phyloP scores from a whole-genome alignment of 2,113 vertebrate species.

The Malaclemys terrapin region DNA sequence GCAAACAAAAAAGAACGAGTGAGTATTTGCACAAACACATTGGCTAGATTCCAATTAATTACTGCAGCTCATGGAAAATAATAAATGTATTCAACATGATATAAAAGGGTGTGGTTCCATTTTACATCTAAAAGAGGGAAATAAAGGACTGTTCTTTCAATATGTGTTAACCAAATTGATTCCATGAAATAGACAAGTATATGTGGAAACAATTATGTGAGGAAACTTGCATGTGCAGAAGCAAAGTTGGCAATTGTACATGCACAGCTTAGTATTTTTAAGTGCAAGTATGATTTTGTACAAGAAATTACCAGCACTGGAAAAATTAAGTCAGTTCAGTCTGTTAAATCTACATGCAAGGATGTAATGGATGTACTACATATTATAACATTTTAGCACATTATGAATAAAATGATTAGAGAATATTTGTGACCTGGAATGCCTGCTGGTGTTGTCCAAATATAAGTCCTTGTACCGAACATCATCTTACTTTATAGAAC shows the following conservation, averaged over 20 bases:
- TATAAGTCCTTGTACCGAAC: neutral
- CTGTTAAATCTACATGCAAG: neutral
- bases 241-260: neutral
- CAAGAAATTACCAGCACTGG: neutral
- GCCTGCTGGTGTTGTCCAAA: neutral
- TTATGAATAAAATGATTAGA: neutral
- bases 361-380: neutral
- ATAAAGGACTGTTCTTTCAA: neutral
- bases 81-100: neutral
- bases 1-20: neutral
- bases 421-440: neutral
- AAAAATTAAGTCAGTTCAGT: neutral
- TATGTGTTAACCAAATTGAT: neutral
- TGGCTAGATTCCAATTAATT: slow-evolving; percentile 4
- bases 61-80: neutral
- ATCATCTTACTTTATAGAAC: neutral
- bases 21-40: neutral
- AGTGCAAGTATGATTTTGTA: neutral
- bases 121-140: neutral
- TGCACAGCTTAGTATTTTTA: neutral
- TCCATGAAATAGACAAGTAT: neutral
- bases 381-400: neutral
- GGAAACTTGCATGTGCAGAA: neutral
- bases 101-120: neutral
- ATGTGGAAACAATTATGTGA: neutral